Percentiles rank a stretch among this genome's conserved stretches.
phyloP scores from a whole-genome alignment of 2,797 vertebrate genomes.

The Galaxias olidus region DNA sequence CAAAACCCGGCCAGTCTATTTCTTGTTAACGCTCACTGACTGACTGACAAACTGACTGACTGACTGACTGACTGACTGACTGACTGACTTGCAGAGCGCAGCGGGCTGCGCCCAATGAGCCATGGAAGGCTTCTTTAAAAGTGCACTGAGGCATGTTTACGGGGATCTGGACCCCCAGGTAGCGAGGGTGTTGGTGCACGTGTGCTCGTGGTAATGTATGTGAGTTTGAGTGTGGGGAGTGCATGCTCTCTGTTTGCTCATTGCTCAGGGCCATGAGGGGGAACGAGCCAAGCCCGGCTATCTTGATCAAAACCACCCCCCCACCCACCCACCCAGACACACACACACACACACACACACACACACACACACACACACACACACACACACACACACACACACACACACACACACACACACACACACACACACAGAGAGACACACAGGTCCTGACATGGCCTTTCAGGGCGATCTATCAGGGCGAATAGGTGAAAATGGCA shows the following conservation, averaged over 20 bases:
- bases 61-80: conserved; percentile 44
- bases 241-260: conserved; percentile 45
- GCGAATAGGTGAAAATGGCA: conserved; percentile 76
- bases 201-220: conserved; percentile 11
- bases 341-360: no score
- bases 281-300: conserved; percentile 51
- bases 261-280: conserved; percentile 44
- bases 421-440: no score
- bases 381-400: no score
- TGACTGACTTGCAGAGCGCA: conserved; percentile 43
- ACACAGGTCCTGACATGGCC: no score
- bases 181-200: conserved; percentile 4
- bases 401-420: no score
- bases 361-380: no score
- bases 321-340: no score
- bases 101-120: conserved; percentile 49
- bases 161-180: conserved; percentile 50
- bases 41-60: conserved; percentile 27
- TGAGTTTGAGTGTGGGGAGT: conserved; percentile 16
- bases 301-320: conserved; percentile 21
- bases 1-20: conserved; percentile 16
- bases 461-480: conserved; percentile 55
- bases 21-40: conserved; percentile 5
- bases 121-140: conserved; percentile 51
- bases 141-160: conserved; percentile 51